These are phyloP conservation scores for Phrynosoma blainvillii DNA, from an alignment of 2,113 vertebrate genomes.

Conservation along the genomic window DNA sequence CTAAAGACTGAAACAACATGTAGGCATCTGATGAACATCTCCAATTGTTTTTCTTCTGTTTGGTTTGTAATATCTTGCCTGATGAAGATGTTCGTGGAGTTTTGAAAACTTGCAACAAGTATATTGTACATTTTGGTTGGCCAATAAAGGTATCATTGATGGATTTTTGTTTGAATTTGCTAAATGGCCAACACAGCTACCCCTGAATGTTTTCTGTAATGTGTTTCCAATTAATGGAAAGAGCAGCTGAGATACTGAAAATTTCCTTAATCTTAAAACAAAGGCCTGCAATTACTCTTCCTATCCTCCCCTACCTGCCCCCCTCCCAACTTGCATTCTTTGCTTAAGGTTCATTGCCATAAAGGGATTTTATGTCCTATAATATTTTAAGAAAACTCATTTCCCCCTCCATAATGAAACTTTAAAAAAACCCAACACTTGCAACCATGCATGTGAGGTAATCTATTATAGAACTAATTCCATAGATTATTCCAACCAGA, in stretches of 20 bases:
- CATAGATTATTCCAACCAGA: slow-evolving; percentile 43
- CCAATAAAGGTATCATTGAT: no score
- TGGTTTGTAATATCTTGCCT: no score
- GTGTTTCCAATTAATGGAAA: slow-evolving; percentile 67
- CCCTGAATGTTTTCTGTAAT: slow-evolving; percentile 23
- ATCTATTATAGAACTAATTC: slow-evolving; percentile 61
- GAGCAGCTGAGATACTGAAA: slow-evolving; percentile 63
- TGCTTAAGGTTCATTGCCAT: slow-evolving; percentile 53
- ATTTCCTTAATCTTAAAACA: slow-evolving; percentile 60
- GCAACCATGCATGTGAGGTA: not conserved
- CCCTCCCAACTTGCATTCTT: not conserved
- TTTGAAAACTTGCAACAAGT: no score
- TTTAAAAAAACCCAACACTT: slow-evolving; percentile 39
- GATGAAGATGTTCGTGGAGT: no score
- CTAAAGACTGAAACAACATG: no score
- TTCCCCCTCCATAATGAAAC: slow-evolving; percentile 34
- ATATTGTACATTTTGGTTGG: no score
- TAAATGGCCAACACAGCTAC: no score
- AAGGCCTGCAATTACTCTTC: slow-evolving; percentile 63
- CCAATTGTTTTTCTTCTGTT: no score
- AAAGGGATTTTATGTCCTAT: slow-evolving; percentile 43
- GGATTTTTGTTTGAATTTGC: no score
- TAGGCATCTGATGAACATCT: no score
- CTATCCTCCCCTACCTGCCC: slow-evolving; percentile 1
- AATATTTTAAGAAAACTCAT: slow-evolving; percentile 50